Percentiles rank a stretch among this genome's conserved stretches.
Conservation (phyloP, 2,888 invertebrate species). For the Leucophenga montana region DNA sequence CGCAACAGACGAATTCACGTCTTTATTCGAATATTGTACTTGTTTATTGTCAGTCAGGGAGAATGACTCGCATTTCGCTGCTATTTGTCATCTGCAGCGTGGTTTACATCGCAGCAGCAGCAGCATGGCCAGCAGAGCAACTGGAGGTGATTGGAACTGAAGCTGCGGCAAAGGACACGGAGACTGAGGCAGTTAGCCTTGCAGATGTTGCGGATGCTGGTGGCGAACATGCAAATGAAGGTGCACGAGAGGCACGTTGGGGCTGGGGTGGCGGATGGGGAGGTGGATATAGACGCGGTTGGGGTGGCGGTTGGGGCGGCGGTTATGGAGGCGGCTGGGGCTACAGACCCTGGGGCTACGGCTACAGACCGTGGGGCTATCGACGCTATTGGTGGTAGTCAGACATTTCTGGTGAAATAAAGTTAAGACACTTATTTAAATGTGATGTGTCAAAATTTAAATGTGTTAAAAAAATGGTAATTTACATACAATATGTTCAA, state of each 20-base stretch:
- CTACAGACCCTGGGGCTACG: conserved; percentile 39
- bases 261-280: conserved; percentile 36
- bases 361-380: conserved; percentile 7
- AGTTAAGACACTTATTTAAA: too few relatives aligned
- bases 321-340: conserved; percentile 17
- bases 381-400: not conserved
- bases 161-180: conserved; percentile 13
- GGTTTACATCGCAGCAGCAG: conserved; percentile 3
- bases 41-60: too few relatives aligned
- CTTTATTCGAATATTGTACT: too few relatives aligned
- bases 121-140: not conserved
- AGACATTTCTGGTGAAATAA: too few relatives aligned
- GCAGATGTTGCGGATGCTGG: conserved; percentile 49
- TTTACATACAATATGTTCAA: too few relatives aligned
- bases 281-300: conserved; percentile 17
- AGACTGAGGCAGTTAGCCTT: conserved; percentile 25
- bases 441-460: too few relatives aligned
- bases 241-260: conserved; percentile 41
- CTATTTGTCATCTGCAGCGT: too few relatives aligned
- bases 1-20: too few relatives aligned
- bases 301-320: conserved; percentile 15
- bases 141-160: conserved; percentile 28
- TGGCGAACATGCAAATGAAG: conserved; percentile 42
- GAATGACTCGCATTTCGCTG: too few relatives aligned
- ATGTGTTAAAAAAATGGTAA: too few relatives aligned